phyloP scores from a whole-genome alignment of 1,140 invertebrate species.

The Uloborus diversus region DNA sequence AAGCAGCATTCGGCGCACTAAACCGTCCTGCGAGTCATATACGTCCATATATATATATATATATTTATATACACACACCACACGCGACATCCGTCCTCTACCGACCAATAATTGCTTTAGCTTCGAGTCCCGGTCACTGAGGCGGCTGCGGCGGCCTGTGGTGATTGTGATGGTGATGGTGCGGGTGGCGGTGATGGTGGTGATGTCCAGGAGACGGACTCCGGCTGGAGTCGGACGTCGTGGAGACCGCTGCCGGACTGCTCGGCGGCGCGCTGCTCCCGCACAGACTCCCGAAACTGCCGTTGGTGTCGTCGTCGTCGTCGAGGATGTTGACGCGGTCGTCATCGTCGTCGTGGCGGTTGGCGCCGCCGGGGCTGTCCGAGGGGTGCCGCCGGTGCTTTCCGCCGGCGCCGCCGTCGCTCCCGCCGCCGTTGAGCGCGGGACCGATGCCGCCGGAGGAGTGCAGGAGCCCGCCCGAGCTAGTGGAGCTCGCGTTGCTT shows the following conservation, averaged over 20 bases:
- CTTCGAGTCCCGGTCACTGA: constrained; percentile 10
- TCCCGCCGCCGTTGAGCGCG: constrained; percentile 11
- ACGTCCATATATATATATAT: neutral
- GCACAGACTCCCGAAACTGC: constrained; percentile 40
- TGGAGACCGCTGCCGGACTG: constrained; percentile 58
- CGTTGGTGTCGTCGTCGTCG: constrained; percentile 49
- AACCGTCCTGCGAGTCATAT: too few relatives aligned
- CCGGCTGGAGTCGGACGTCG: constrained; percentile 58
- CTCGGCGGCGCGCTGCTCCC: constrained; percentile 44
- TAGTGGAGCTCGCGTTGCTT: neutral
- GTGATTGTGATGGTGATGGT: constrained; percentile 29
- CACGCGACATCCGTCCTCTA: too few relatives aligned
- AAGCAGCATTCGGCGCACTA: too few relatives aligned
- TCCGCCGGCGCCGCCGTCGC: too few relatives aligned
- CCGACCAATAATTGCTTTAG: neutral
- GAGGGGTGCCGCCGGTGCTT: neutral
- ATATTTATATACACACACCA: neutral
- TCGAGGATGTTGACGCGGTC: constrained; percentile 35
- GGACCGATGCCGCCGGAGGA: constrained; percentile 4
- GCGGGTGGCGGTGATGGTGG: neutral
- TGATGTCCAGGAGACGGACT: constrained; percentile 38
- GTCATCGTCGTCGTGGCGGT: neutral
- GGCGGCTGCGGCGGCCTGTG: constrained; percentile 42
- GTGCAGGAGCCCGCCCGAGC: neutral
- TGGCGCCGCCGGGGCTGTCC: neutral